Evolutionary conservation across 2,113 vertebrate genomes (phyloP), one percentile per base, ranked within the genome.

Genomic region (Tautogolabrus adspersus): DNA sequence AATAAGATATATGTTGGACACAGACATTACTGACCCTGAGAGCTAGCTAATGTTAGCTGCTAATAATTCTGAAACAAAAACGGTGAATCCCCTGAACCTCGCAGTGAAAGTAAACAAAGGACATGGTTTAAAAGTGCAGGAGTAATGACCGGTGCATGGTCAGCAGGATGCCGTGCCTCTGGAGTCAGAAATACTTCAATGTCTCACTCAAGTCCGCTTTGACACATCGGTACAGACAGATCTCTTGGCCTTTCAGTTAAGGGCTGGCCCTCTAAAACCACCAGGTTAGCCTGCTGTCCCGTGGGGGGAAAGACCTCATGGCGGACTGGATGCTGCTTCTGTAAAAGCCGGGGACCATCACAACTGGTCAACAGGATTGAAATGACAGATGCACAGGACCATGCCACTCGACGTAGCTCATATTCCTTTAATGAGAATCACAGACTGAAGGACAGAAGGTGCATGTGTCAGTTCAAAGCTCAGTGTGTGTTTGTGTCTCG

Each of bases 351-450:
- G 72, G 70, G 67, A 80, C 47, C 49, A 66, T 88, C 80, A 66
- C 2, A 37, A 5, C 42, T 66, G 66, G 77, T 46, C 76, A 21
- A 40, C 59, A 60, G 60, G 46, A 83, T 59, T 57, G 79, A 80
- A 63, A 69, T 79, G 89, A 85, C 90, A 77, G 75, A 67, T 81
- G 65, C 72, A 81, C 3, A 47, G 64, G 64, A 79, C 60, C 22
- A 6, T 57, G 7, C 51, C 69, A 61, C 52, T 61, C n/a, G 26
- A 9, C 58, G 61, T 42, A 67, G 21, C 40, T 55, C 52, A 22
- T 40, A 46, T 49, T 58, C 38, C 21, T 82, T 64, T 66, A 42
- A 68, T 60, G 59, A 11, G 11, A 3, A 1, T 3, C 40, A 1
- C 40, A 2, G 44, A 3, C 44, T 46, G 44, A 46, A 46, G 11